Evolutionary conservation across 1,140 invertebrate genomes (phyloP).

Genomic region (Tetraneura akinire): DNA sequence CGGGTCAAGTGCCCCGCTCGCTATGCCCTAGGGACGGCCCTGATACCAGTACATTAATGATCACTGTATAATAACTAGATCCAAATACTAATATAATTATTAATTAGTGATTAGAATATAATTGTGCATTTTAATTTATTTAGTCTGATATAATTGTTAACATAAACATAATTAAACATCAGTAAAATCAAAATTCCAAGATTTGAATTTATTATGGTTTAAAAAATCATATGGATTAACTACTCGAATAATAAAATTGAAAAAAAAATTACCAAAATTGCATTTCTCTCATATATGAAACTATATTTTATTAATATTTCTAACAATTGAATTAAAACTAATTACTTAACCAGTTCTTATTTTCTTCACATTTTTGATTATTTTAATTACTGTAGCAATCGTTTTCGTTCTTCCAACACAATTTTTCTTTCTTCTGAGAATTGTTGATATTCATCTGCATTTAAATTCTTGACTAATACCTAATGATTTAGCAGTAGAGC

Average conservation of each 20-base stretch:
- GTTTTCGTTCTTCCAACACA: slow-evolving; percentile 74
- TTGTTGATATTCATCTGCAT: slow-evolving; percentile 78
- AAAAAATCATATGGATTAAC: neutral
- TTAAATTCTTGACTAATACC: slow-evolving; percentile 81
- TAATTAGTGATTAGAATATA: too few relatives aligned
- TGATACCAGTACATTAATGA: too few relatives aligned
- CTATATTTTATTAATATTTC: slow-evolving; percentile 17
- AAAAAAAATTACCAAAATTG: neutral
- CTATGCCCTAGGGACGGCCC: too few relatives aligned
- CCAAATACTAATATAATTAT: too few relatives aligned
- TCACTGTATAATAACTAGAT: too few relatives aligned
- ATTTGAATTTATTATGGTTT: too few relatives aligned
- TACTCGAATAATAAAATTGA: too few relatives aligned
- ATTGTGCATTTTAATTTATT: too few relatives aligned
- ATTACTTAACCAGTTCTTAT: slow-evolving; percentile 69
- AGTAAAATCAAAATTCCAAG: too few relatives aligned
- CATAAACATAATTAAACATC: too few relatives aligned
- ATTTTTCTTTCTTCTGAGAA: slow-evolving; percentile 80
- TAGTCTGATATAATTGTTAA: too few relatives aligned
- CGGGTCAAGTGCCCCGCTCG: too few relatives aligned
- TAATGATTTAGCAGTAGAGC: slow-evolving; percentile 71
- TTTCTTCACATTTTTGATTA: slow-evolving; percentile 93
- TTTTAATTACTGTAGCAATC: slow-evolving; percentile 79
- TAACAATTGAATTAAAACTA: neutral
- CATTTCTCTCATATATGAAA: neutral